Percentiles rank a stretch among this genome's conserved stretches.
These are phyloP conservation scores for Drosophila lacteicornis DNA, from an alignment of 1,140 invertebrate species.

Conservation along the genomic window DNA sequence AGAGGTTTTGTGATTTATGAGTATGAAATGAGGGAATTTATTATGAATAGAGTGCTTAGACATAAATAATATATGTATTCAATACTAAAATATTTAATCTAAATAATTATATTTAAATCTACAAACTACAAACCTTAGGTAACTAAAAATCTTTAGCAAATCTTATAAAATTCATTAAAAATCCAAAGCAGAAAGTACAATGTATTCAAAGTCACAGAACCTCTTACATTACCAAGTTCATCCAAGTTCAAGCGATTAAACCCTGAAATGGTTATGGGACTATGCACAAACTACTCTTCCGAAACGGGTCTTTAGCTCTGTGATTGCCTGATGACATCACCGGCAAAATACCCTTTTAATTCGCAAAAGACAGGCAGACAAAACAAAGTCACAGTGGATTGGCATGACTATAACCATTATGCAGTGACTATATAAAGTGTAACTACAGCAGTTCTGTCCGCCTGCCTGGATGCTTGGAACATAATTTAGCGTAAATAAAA, in stretches of 20 bases:
- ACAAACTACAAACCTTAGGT: no score
- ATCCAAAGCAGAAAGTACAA: no score
- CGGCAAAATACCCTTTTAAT: conserved; percentile 37
- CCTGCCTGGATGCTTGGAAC: conserved; percentile 17
- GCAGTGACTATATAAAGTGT: conserved; percentile 45
- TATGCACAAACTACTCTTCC: conserved; percentile 34
- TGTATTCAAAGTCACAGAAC: neutral
- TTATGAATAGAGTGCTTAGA: neutral
- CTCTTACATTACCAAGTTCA: conserved; percentile 8
- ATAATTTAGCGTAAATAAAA: conserved; percentile 50
- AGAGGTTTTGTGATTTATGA: conserved; percentile 24
- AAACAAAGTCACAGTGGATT: conserved; percentile 7
- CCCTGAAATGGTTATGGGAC: conserved; percentile 12
- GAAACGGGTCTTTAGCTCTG: conserved; percentile 8
- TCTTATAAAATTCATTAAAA: neutral
- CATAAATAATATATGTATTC: neutral
- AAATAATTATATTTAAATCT: no score
- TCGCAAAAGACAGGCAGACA: neutral
- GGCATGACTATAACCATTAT: conserved; percentile 37
- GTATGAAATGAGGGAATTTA: neutral
- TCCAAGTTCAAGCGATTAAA: conserved; percentile 24
- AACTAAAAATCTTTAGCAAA: no score
- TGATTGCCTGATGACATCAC: conserved; percentile 26
- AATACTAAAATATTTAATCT: no score
- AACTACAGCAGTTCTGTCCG: conserved; percentile 36